phyloP scores from a whole-genome alignment of 1,140 invertebrate species.

The Aleiodes sp. region DNA sequence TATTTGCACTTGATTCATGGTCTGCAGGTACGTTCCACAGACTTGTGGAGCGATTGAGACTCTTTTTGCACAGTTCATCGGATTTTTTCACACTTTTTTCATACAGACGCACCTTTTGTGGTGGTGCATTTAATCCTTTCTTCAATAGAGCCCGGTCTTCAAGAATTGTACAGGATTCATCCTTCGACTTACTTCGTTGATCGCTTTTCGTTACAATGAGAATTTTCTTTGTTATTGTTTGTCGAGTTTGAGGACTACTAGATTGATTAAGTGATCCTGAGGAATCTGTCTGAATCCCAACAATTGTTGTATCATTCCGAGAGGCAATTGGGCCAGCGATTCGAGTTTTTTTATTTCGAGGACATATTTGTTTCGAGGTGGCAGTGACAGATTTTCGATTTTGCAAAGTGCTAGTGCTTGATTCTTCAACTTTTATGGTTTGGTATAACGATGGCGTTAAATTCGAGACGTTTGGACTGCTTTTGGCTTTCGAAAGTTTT shows the following conservation, averaged over 20 bases:
- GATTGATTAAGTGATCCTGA: neutral
- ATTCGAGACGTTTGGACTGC: constrained; percentile 57
- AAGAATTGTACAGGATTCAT: constrained; percentile 57
- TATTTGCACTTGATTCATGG: constrained; percentile 9
- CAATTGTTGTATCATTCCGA: neutral
- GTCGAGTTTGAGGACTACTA: neutral
- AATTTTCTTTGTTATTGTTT: constrained; percentile 19
- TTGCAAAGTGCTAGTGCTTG: no score
- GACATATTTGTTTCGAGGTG: constrained; percentile 20
- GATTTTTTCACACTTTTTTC: constrained; percentile 53
- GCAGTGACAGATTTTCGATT: no score
- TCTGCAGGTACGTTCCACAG: constrained; percentile 49
- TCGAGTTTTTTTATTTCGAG: constrained; percentile 1
- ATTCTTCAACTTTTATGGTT: no score
- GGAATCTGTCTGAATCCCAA: neutral
- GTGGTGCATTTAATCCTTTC: constrained; percentile 51
- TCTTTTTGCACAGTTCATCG: constrained; percentile 43
- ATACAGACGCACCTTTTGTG: constrained; percentile 42
- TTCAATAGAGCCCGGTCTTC: constrained; percentile 59
- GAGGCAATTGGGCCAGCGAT: neutral
- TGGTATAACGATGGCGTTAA: constrained; percentile 15
- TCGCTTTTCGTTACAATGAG: constrained; percentile 31
- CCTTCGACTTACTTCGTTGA: constrained; percentile 28
- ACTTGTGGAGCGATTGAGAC: constrained; percentile 53
- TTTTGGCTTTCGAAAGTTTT: constrained; percentile 51